Conservation (phyloP, 1,140 invertebrate genomes). For the Dendrolimus kikuchii region DNA sequence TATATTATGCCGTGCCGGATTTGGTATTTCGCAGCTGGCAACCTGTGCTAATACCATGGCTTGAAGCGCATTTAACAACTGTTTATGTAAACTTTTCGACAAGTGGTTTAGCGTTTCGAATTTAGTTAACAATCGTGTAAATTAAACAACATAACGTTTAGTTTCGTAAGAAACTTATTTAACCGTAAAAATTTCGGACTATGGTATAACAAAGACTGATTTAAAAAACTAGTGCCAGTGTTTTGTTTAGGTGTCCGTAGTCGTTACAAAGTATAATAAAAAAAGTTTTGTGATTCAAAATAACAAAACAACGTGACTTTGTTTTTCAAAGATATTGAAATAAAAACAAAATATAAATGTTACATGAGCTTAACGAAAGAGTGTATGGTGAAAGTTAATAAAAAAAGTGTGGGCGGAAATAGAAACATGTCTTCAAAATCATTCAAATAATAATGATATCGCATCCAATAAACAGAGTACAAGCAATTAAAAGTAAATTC, state of each 20-base stretch:
- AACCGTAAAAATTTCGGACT: no score
- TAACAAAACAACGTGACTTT: no score
- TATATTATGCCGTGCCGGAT: no score
- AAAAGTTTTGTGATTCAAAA: no score
- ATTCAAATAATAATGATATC: constrained; percentile 58
- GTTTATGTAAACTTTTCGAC: constrained; percentile 41
- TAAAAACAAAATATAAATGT: no score
- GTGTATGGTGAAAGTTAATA: neutral
- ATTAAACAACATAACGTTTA: constrained; percentile 14
- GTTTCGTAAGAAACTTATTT: constrained; percentile 3
- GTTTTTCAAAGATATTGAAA: no score
- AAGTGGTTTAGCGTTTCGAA: constrained; percentile 22
- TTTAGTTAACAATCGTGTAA: constrained; percentile 21
- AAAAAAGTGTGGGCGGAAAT: neutral
- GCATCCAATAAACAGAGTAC: constrained; percentile 63
- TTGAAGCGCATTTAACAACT: constrained; percentile 19
- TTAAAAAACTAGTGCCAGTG: no score
- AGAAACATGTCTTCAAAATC: constrained; percentile 9
- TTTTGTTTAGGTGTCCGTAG: no score
- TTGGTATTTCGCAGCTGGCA: constrained; percentile 5
- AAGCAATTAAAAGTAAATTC: constrained; percentile 67
- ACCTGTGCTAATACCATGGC: constrained; percentile 18
- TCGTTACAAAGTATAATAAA: no score
- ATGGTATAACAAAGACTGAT: no score
- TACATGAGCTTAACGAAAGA: no score